Conservation (phyloP, 1,140 invertebrate species). For the Dinoponera quadriceps region DNA sequence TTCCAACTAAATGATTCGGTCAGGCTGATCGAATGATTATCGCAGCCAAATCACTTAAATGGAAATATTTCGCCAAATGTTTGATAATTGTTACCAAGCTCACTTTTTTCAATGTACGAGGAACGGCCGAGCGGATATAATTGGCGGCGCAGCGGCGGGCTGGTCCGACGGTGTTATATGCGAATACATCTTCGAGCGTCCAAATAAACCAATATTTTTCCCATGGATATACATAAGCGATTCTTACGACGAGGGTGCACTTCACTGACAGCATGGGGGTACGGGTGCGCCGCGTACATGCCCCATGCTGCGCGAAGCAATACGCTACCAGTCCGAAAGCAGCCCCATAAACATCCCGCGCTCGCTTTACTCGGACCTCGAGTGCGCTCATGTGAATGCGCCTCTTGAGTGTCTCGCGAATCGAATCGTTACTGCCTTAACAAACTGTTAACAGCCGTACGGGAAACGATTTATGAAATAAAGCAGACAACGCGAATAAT, state of each 20-base stretch:
- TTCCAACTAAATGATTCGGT: too few species aligned
- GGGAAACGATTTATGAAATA: conserved; percentile 27
- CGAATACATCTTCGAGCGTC: conserved; percentile 73
- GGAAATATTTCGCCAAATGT: too few species aligned
- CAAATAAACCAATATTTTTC: conserved; percentile 84
- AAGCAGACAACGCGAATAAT: conserved; percentile 46
- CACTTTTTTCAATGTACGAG: too few species aligned
- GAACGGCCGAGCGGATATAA: neutral
- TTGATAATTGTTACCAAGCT: too few species aligned
- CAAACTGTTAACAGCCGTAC: conserved; percentile 74
- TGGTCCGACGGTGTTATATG: conserved; percentile 47
- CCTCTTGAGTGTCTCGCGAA: conserved; percentile 72
- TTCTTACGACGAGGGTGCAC: conserved; percentile 74
- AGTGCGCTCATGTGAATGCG: conserved; percentile 79
- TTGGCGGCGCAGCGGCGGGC: conserved; percentile 35
- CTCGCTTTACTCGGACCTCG: conserved; percentile 72
- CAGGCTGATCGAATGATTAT: too few species aligned
- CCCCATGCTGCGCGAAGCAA: conserved; percentile 81
- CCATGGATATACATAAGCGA: conserved; percentile 82
- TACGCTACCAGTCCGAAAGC: conserved; percentile 79
- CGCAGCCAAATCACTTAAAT: too few species aligned
- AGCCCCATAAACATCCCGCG: conserved; percentile 80
- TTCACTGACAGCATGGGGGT: conserved; percentile 79
- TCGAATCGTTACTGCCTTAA: conserved; percentile 76
- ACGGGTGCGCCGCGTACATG: conserved; percentile 78